Conservation (phyloP, 2,797 vertebrate species). For the Netta rufina region DNA sequence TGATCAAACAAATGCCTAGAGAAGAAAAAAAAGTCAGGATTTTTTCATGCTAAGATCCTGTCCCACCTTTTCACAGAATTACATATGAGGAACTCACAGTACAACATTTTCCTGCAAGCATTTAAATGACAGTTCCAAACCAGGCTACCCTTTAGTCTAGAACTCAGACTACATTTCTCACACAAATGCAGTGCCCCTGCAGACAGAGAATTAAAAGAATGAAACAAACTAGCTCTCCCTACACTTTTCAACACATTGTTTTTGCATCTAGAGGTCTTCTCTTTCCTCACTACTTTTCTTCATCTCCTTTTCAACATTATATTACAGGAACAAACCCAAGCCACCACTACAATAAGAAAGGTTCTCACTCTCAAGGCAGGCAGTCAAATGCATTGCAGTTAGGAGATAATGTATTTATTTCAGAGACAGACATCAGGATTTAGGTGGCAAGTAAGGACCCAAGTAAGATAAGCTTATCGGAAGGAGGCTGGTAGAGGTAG, state of each 20-base stretch:
- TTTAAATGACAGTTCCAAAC: slow-evolving; percentile 20
- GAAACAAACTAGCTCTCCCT: neutral
- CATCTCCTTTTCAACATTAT: neutral
- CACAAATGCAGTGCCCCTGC: neutral
- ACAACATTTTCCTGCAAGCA: neutral
- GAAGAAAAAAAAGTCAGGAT: slow-evolving; percentile 7
- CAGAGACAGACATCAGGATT: neutral
- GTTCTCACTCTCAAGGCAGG: neutral
- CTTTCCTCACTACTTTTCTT: neutral
- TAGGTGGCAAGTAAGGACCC: neutral
- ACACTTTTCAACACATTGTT: neutral
- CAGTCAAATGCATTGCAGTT: rapidly evolving
- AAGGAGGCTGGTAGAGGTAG: neutral
- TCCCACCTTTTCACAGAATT: neutral
- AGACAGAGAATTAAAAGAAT: neutral
- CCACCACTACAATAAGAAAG: rapidly evolving
- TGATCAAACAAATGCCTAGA: slow-evolving; percentile 14
- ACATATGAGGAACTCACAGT: neutral
- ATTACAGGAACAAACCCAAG: neutral
- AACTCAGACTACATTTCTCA: neutral
- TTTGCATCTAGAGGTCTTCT: neutral
- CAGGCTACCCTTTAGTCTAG: neutral
- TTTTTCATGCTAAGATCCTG: neutral
- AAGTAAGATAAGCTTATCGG: neutral
- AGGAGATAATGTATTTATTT: neutral